Conservation (phyloP, 2,888 invertebrate genomes). For the Protonemura montana region DNA sequence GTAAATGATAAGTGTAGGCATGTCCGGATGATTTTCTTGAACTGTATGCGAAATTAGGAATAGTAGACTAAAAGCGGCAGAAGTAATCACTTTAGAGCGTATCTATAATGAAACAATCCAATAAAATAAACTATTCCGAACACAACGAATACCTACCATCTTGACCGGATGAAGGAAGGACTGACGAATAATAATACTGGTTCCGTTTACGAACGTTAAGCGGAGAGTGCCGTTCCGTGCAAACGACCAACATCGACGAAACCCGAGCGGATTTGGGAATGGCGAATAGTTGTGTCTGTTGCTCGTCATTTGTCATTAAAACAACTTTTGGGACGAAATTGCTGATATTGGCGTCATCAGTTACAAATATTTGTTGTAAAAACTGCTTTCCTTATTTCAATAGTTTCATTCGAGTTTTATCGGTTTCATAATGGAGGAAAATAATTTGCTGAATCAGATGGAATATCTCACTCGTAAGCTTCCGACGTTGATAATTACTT, state of each 20-base stretch:
- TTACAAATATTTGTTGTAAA: too few relatives aligned
- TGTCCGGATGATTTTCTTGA: neutral
- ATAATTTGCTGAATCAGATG: neutral
- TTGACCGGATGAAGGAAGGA: conserved; percentile 27
- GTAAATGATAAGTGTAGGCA: neutral
- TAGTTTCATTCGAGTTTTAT: neutral
- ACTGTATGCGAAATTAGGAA: neutral
- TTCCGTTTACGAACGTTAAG: neutral
- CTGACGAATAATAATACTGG: neutral
- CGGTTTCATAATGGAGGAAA: neutral
- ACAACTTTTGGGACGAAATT: too few relatives aligned
- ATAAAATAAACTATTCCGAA: neutral
- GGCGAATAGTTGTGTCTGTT: too few relatives aligned
- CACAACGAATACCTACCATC: neutral
- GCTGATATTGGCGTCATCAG: too few relatives aligned
- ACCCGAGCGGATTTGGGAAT: too few relatives aligned
- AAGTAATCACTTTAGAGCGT: neutral
- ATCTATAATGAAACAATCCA: neutral
- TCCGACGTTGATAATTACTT: too few relatives aligned
- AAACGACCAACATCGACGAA: too few relatives aligned
- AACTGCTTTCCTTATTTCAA: too few relatives aligned
- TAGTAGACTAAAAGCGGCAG: neutral
- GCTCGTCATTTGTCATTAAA: too few relatives aligned
- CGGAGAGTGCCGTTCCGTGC: too few relatives aligned
- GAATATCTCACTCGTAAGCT: conserved; percentile 2